Base-by-base conservation (phyloP, 1,140 invertebrate genomes). In the Paralvinella palmiformis region DNA sequence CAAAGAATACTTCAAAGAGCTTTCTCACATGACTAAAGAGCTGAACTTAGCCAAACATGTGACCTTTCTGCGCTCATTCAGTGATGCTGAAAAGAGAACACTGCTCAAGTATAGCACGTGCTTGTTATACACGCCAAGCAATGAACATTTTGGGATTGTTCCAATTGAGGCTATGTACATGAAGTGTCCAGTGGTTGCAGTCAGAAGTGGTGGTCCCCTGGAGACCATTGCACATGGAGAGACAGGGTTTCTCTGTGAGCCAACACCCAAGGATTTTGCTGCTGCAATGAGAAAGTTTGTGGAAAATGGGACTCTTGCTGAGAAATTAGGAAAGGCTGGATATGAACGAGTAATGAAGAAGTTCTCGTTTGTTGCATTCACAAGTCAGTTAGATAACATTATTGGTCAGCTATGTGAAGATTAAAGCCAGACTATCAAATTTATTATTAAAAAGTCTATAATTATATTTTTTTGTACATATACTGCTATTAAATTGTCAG, bases 111-210 rank as follows among this genome's bases (percentile, higher is more conserved):
- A 86, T 62, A 88, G 88, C 73, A 84, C 86, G 68, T 87, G 89
- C 74, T 79, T 99, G 3, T 72, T 99, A 17, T 99, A 99, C 70
- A 99, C 97, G 22, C 97, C 97, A 3, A 85, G 88, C 0, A 92
- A 92, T 77, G 97, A 99, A 79, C 97, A 99, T 83, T 99, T 99
- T 86, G 97, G 97, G 4, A 99, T 99, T 75, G 97, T 99, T 6
- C 97, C 97, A 1, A 81, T 99, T 57, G 97, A 99, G 84, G 94
- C 96, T 0, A 99, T 99, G 97, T 94, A 92, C 75, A 87, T 89
- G 73, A 82, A 84, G 31, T 91, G 92, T 73, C 94, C 96, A 22
- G 95, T 99, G 0, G 88, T 99, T 68, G 97, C 96, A 0, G 88
- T 92, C 0, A 92, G 94, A 74, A 93, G 88, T 76, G 97, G 97